Conservation (phyloP, 2,888 invertebrate genomes). For the Eubasilissa splendida region DNA sequence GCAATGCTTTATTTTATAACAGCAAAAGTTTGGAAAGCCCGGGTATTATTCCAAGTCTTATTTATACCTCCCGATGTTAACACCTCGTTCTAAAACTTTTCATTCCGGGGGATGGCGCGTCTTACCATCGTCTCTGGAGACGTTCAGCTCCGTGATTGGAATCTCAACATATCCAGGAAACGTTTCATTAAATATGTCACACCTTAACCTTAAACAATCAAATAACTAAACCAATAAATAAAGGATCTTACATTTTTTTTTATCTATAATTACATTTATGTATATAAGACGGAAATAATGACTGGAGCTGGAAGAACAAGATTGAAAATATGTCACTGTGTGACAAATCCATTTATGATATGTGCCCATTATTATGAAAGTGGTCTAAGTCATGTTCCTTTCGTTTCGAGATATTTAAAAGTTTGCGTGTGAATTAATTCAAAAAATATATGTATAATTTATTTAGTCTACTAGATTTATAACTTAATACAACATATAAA, state of each 20-base stretch:
- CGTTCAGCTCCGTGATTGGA: conserved; percentile 18
- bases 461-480: no score
- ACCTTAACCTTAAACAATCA: background rate
- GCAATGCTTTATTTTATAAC: no score
- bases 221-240: background rate
- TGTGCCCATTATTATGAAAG: no score
- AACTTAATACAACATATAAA: no score
- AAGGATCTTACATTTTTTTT: background rate
- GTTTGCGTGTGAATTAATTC: no score
- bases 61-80: conserved; percentile 32
- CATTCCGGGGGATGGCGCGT: conserved; percentile 8
- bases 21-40: background rate
- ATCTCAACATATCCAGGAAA: background rate
- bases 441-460: no score
- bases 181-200: background rate
- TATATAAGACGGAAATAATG: no score
- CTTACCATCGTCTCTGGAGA: conserved; percentile 5
- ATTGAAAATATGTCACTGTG: background rate
- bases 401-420: no score
- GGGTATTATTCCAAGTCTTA: conserved; percentile 3
- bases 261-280: background rate
- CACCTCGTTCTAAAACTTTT: conserved; percentile 39
- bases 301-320: background rate
- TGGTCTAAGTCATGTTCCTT: no score
- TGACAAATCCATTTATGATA: no score